These are phyloP conservation scores for Mesochorus sp. DNA, from an alignment of 2,888 invertebrate genomes.

Conservation along the genomic window DNA sequence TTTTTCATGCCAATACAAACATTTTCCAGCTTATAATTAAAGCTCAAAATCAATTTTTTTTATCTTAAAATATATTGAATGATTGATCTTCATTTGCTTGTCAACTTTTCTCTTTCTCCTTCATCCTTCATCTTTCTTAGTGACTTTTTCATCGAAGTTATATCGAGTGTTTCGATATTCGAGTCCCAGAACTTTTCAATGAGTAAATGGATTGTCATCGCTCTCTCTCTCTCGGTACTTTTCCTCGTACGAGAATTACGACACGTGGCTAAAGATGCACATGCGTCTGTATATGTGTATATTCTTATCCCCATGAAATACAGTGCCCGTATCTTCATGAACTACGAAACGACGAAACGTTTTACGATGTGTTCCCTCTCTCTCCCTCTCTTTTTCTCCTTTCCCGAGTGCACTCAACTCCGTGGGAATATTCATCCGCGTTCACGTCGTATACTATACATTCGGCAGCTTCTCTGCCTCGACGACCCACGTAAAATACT, in stretches of 20 bases:
- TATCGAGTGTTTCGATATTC: conserved; percentile 5
- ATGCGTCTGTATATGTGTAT: background rate
- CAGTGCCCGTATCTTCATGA: conserved; percentile 31
- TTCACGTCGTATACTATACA: conserved; percentile 33
- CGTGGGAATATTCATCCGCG: conserved; percentile 50
- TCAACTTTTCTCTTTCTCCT: background rate
- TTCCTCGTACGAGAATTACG: background rate
- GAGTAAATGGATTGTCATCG: conserved; percentile 26
- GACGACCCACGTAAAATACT: conserved; percentile 40
- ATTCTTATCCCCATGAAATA: conserved; percentile 24
- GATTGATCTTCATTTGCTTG: background rate
- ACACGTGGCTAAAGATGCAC: no score
- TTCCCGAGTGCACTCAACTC: conserved; percentile 43
- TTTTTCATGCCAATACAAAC: no score
- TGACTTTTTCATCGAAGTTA: background rate
- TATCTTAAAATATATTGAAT: no score
- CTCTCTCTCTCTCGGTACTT: background rate
- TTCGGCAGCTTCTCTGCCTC: conserved; percentile 32
- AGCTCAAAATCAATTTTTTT: no score
- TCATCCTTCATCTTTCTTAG: conserved; percentile 6
- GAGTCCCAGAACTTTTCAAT: background rate
- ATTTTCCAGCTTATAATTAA: no score
- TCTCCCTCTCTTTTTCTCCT: background rate
- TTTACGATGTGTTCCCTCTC: conserved; percentile 23
- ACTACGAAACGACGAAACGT: conserved; percentile 41